These are phyloP conservation scores for Echeneis naucrates DNA, from an alignment of 2,797 vertebrate species.

Conservation along the genomic window DNA sequence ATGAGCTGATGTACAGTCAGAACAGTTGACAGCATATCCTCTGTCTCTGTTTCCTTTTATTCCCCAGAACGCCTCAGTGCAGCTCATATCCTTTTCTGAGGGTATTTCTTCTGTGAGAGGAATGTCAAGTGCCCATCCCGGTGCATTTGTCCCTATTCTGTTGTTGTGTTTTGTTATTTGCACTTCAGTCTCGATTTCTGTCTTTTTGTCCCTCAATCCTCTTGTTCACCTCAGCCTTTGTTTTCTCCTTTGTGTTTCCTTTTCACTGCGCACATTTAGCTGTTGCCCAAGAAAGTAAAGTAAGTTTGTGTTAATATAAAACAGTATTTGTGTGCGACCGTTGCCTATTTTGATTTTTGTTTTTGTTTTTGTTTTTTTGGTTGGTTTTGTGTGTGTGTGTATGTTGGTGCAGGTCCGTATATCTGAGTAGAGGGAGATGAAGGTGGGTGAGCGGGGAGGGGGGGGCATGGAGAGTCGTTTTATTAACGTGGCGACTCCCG, in stretches of 20 bases:
- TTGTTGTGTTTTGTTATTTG: slow-evolving; percentile 66
- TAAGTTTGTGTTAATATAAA: slow-evolving; percentile 49
- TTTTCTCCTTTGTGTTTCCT: slow-evolving; percentile 13
- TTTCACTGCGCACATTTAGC: slow-evolving; percentile 18
- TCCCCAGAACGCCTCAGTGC: slow-evolving; percentile 63
- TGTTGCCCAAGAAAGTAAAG: slow-evolving; percentile 22
- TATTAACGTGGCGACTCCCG: slow-evolving; percentile 82
- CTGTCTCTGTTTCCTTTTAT: slow-evolving; percentile 60
- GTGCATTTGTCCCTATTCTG: slow-evolving; percentile 51
- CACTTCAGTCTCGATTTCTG: slow-evolving; percentile 43
- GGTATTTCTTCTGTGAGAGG: slow-evolving; percentile 80
- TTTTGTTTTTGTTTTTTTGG: too few relatives aligned
- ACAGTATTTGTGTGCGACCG: slow-evolving; percentile 19
- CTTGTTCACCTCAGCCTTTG: slow-evolving; percentile 20
- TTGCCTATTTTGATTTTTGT: slow-evolving; percentile 65
- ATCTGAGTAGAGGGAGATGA: slow-evolving; percentile 29
- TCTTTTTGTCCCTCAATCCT: slow-evolving; percentile 2
- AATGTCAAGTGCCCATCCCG: slow-evolving; percentile 81
- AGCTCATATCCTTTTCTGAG: slow-evolving; percentile 75
- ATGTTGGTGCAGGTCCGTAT: slow-evolving; percentile 33
- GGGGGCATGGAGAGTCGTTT: slow-evolving; percentile 73
- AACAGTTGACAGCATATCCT: slow-evolving; percentile 41
- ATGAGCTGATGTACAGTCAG: slow-evolving; percentile 48
- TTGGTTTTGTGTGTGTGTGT: too few relatives aligned
- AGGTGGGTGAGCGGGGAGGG: slow-evolving; percentile 13